Percentiles rank a stretch among this genome's conserved stretches.
These are phyloP conservation scores for Cataglyphis hispanica DNA, from an alignment of 1,140 invertebrate genomes.

Conservation along the genomic window DNA sequence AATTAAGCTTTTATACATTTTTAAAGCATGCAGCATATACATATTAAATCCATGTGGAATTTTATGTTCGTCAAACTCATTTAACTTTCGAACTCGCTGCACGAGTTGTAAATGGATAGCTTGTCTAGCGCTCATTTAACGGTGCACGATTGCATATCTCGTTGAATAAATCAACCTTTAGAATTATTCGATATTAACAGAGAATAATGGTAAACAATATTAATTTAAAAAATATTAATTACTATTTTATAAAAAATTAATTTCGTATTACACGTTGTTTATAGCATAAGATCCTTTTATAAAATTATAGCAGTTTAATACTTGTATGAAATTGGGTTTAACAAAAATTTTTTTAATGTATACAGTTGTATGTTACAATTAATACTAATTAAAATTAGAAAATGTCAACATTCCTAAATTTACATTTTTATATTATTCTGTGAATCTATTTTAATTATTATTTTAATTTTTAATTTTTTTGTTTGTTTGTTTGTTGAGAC, in stretches of 20 bases:
- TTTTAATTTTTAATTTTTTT: not conserved
- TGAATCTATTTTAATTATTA: not conserved
- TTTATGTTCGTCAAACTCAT: conserved; percentile 61
- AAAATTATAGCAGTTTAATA: not conserved
- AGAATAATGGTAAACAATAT: conserved; percentile 3
- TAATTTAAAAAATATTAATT: conserved; percentile 23
- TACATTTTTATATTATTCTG: not conserved
- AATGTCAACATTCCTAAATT: too few relatives aligned
- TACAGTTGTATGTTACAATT: too few relatives aligned
- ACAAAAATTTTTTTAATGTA: too few relatives aligned
- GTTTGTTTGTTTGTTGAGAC: not conserved
- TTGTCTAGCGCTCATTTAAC: conserved; percentile 58
- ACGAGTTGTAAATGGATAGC: conserved; percentile 59
- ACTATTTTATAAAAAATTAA: not conserved
- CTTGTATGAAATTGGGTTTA: too few relatives aligned
- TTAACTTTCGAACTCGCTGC: conserved; percentile 58
- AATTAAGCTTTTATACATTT: conserved; percentile 67
- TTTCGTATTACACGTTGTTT: not conserved
- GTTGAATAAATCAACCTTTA: conserved; percentile 52
- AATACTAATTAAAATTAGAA: too few relatives aligned
- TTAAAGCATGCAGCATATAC: conserved; percentile 59
- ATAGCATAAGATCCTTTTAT: not conserved
- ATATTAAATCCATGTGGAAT: conserved; percentile 65
- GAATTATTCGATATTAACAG: conserved; percentile 28
- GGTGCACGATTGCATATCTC: conserved; percentile 52